Evolutionary conservation across 2,113 vertebrate genomes (phyloP).

Genomic region (Climacteris rufus): DNA sequence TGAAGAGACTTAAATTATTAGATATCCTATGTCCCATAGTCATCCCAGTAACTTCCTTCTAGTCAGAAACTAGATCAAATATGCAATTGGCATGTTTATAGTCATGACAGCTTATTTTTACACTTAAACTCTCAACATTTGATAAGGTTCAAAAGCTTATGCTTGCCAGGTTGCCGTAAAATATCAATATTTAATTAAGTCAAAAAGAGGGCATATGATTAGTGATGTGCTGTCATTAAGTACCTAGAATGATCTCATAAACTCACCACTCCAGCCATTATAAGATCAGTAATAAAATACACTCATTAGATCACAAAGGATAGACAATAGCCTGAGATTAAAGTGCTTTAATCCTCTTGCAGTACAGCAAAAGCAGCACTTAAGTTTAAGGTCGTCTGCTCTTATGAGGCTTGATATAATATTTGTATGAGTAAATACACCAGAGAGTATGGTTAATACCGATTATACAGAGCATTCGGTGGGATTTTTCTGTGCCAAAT

Average conservation of each 20-base stretch:
- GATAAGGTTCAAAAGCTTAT: not conserved
- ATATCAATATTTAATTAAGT: not conserved
- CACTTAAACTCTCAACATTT: not conserved
- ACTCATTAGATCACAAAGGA: not conserved
- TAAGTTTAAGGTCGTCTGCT: slow-evolving; percentile 14
- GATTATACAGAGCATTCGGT: not conserved
- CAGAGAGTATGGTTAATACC: not conserved
- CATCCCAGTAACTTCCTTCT: not conserved
- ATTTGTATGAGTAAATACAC: not conserved
- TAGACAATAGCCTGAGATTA: slow-evolving; percentile 7
- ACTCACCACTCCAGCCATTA: not conserved
- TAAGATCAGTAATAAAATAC: slow-evolving; percentile 16
- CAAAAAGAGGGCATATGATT: not conserved
- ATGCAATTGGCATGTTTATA: not conserved
- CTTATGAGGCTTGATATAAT: not conserved
- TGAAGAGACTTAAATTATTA: not conserved
- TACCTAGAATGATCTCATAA: not conserved
- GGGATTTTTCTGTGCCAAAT: not conserved
- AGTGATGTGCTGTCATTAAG: not conserved
- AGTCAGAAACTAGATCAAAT: not conserved
- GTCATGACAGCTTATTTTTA: not conserved
- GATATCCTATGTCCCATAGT: not conserved
- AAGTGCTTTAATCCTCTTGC: slow-evolving; percentile 31
- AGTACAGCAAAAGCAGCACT: not conserved
- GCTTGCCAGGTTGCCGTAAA: not conserved